Evolutionary conservation across 2,888 invertebrate species (phyloP), one percentile per base, ranked within the genome.

Genomic region (Coenonympha glycerion): DNA sequence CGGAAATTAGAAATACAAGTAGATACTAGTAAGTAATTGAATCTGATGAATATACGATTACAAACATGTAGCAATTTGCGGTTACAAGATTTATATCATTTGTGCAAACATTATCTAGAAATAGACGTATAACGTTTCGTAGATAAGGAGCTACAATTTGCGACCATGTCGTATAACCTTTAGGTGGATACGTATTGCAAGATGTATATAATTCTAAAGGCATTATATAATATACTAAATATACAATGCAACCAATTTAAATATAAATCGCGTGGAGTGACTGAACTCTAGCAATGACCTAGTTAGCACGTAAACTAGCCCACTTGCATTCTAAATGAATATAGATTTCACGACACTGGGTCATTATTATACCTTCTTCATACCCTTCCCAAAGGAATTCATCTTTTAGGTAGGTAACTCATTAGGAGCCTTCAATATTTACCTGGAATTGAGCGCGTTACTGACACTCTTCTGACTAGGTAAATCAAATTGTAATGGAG

Each of bases 291-390:
- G 42, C 53, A 53, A 33, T 53, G 53, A 55, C 55, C 54, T 40
- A 55, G 46, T 53, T 55, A 47, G 31, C 30, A 46, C 40, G 42
- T 42, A 45, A 53, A 55, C 44, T 53, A 53, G 46, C 40, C 52
- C 56, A 47, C 40, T 36, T 56, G 52, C 55, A 55, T 57, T 52
- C 49, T 44, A 57, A 53, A 59, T 57, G 55, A 47, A 39, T 55
- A 58, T 58, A 44, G 58, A 58, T 58, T 53, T 47, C 49, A 47
- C 52, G 41, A 51, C 45, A 30, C 26, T 45, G 49, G 45, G n/a
- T n/a, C n/a, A n/a, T 53, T 48, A 33, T 19, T 34, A 34, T 52
- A 37, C 22, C 34, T 40, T 45, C 45, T 49, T 45, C 40, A 42
- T n/a, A 26, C 13, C n/a, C 37, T 13, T 22, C 16, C 40, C 33